Percentiles rank a stretch among this genome's conserved stretches.
These are phyloP conservation scores for Venustaconcha ellipsiformis DNA, from an alignment of 1,140 invertebrate species.

Conservation along the genomic window DNA sequence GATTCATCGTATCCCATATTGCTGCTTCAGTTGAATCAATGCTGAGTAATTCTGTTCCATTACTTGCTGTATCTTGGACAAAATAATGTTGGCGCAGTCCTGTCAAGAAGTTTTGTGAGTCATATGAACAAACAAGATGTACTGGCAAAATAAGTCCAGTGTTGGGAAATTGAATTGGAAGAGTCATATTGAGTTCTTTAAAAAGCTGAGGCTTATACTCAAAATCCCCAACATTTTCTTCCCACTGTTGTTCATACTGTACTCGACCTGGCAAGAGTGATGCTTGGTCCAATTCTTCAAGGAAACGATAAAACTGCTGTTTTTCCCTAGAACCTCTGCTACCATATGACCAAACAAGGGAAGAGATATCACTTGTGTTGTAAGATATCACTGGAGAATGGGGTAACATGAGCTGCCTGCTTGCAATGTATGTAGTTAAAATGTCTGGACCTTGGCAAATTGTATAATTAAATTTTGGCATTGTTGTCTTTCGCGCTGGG, in stretches of 20 bases:
- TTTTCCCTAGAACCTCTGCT: neutral
- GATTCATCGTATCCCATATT: conserved; percentile 50
- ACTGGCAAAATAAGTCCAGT: conserved; percentile 87
- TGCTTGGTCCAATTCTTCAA: conserved; percentile 69
- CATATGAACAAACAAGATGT: conserved; percentile 88
- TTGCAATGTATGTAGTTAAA: conserved; percentile 30
- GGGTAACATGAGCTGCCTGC: conserved; percentile 26
- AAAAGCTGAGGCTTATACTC: conserved; percentile 80
- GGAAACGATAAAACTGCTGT: conserved; percentile 22
- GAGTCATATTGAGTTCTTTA: conserved; percentile 73
- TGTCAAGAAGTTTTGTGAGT: conserved; percentile 74
- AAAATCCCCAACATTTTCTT: conserved; percentile 85
- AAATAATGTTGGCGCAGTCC: conserved; percentile 38
- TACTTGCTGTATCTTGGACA: conserved; percentile 60
- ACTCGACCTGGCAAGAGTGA: conserved; percentile 54
- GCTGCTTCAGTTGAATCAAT: conserved; percentile 80
- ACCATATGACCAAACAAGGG: conserved; percentile 24
- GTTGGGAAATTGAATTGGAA: conserved; percentile 74
- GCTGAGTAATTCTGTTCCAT: conserved; percentile 72
- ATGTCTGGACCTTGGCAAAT: conserved; percentile 42
- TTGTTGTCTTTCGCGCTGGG: neutral
- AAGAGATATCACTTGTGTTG: conserved; percentile 21
- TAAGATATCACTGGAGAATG: conserved; percentile 13
- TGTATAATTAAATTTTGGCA: conserved; percentile 33
- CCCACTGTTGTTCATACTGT: conserved; percentile 83